Base-by-base conservation (phyloP, 1,140 invertebrate genomes). In the Planococcus citri region DNA sequence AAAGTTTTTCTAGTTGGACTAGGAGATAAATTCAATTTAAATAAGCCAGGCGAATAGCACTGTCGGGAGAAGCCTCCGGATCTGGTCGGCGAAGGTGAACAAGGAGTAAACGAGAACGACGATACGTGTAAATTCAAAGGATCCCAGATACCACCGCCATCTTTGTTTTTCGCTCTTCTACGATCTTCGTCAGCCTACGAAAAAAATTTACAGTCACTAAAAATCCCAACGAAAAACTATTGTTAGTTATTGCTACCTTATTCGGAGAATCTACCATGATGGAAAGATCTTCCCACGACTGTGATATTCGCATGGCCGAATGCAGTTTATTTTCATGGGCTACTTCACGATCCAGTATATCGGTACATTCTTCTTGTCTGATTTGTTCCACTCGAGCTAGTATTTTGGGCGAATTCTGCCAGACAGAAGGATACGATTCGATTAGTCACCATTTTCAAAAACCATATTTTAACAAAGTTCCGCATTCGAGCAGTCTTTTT, bases 251-350 rank as follows among this genome's bases (percentile, higher is more conserved):
- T 33, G n/a, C 68, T 73, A 73, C 72, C 58, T 73, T 73, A 58
- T 67, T 60, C 21, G 71, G 69, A 9, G 81, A 82, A 74, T 86
- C 85, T 2, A 83, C 82, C 72, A 91, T 87, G 27, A 94, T 79
- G 0, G 87, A 88, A 2, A 94, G 81, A 79, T 94, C 91, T 78
- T 94, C 91, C 83, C 89, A 93, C 20, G 91, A 93, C 76, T 91
- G 90, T 1, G 91, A 93, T 79, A 94, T 93, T 78, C 91, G 88
- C 83, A 95, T 91, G 72, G 89, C 87, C 75, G 86, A 87, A 76
- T 92, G 89, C 68, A 92, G 83, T 80, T 94, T 90, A 61, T 88
- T 84, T 81, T 95, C 92, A 78, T 93, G 91, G n/a, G 89, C 90
- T 57, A 88, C 86, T 80, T 95, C 92, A 68, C 91, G 81, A 61